phyloP scores from a whole-genome alignment of 2,797 vertebrate species.

The Neosilurus mollespiculum region DNA sequence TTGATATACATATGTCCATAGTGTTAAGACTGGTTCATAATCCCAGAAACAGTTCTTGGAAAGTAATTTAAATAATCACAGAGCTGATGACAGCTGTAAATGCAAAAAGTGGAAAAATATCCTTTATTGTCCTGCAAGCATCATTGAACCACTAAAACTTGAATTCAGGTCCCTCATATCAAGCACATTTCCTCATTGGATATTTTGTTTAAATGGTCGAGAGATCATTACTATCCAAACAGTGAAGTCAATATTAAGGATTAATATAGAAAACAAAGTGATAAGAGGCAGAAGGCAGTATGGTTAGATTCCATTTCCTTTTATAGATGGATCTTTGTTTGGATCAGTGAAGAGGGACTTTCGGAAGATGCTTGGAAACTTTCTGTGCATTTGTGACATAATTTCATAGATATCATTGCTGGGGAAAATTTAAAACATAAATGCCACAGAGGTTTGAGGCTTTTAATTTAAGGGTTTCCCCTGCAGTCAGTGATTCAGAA shows the following conservation, averaged over 20 bases:
- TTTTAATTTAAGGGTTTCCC: slow-evolving; percentile 27
- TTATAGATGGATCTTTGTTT: slow-evolving; percentile 40
- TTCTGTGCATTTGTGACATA: slow-evolving; percentile 39
- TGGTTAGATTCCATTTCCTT: slow-evolving; percentile 24
- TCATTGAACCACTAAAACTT: slow-evolving; percentile 63
- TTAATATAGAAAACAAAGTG: not conserved
- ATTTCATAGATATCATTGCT: slow-evolving; percentile 26
- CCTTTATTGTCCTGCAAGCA: slow-evolving; percentile 54
- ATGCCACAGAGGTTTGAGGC: slow-evolving; percentile 7
- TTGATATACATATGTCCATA: too few species aligned
- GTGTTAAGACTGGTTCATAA: not conserved
- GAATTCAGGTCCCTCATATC: slow-evolving; percentile 53
- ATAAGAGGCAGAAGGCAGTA: slow-evolving; percentile 7
- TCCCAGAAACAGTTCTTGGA: not conserved
- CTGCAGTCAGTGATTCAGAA: not conserved
- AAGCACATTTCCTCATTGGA: slow-evolving; percentile 13
- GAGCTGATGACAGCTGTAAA: not conserved
- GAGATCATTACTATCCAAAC: not conserved
- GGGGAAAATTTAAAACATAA: not conserved
- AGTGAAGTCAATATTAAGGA: not conserved
- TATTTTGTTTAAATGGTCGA: not conserved
- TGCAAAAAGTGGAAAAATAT: slow-evolving; percentile 40
- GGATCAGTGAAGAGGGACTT: slow-evolving; percentile 39
- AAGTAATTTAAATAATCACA: not conserved
- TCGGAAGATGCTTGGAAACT: slow-evolving; percentile 37